Conservation (phyloP, 2,113 vertebrate genomes). For the Mesitornis unicolor region DNA sequence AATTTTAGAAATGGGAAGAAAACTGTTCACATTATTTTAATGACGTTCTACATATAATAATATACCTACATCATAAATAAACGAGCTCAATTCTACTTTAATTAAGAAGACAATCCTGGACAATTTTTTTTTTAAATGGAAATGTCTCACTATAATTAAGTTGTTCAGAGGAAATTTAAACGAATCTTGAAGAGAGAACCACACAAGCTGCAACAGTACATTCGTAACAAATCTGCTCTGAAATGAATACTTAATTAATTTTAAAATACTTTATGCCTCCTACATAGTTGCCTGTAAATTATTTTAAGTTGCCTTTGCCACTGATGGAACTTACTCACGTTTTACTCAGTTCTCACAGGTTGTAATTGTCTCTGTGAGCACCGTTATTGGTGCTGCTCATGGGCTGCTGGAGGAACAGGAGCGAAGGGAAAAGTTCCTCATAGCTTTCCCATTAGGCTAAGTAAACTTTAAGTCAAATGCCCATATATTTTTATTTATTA, state of each 20-base stretch:
- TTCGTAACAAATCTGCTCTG: constrained; percentile 36
- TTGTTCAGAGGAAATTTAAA: constrained; percentile 39
- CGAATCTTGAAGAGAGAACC: constrained; percentile 11
- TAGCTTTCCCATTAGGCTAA: not conserved
- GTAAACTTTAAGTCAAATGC: not conserved
- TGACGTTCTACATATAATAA: not conserved
- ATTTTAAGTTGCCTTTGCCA: constrained; percentile 18
- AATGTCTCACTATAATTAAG: constrained; percentile 62
- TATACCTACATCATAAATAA: constrained; percentile 28
- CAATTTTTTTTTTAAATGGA: constrained; percentile 38
- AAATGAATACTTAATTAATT: constrained; percentile 63
- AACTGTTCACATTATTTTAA: not conserved
- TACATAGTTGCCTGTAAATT: constrained; percentile 44
- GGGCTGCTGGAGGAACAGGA: constrained; percentile 7
- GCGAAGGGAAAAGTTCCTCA: constrained; percentile 9
- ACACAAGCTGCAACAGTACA: constrained; percentile 31
- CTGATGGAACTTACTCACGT: not conserved
- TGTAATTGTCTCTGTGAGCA: not conserved
- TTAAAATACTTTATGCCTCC: constrained; percentile 32
- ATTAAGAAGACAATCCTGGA: constrained; percentile 33
- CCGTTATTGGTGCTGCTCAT: not conserved
- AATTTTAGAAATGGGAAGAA: not conserved
- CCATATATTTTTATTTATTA: not conserved
- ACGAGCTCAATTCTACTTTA: constrained; percentile 46
- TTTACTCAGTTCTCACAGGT: constrained; percentile 15